These are phyloP conservation scores for Tetramorium parvispinum DNA, from an alignment of 1,140 invertebrate species.

Conservation along the genomic window DNA sequence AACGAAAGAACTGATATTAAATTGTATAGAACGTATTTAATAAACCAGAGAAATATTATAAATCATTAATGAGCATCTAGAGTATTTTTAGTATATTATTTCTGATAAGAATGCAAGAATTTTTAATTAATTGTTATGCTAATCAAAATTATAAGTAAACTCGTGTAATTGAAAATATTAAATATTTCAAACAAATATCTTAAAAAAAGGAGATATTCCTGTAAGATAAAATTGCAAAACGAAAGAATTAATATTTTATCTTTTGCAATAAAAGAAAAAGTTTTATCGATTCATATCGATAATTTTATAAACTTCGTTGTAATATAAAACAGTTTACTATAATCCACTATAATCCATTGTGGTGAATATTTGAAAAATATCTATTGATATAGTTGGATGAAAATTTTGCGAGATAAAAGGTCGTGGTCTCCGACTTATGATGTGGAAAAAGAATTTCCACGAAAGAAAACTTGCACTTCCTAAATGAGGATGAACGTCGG, in stretches of 20 bases:
- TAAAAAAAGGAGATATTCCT: neutral
- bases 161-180: neutral
- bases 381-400: conserved; percentile 19
- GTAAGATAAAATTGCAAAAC: neutral
- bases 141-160: neutral
- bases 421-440: neutral
- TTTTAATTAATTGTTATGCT: neutral
- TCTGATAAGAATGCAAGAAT: neutral
- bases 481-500: conserved; percentile 50
- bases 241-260: neutral
- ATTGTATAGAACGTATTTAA: neutral
- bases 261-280: neutral
- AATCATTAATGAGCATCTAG: neutral
- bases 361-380: neutral
- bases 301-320: neutral
- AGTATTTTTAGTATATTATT: conserved; percentile 2
- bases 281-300: neutral
- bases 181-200: neutral
- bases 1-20: neutral
- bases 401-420: conserved; percentile 45
- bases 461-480: conserved; percentile 44
- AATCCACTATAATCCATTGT: neutral
- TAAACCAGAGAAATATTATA: neutral
- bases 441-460: conserved; percentile 48
- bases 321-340: neutral